These are phyloP conservation scores for Stenichneumon culpator DNA, from an alignment of 2,888 invertebrate species.

Conservation along the genomic window DNA sequence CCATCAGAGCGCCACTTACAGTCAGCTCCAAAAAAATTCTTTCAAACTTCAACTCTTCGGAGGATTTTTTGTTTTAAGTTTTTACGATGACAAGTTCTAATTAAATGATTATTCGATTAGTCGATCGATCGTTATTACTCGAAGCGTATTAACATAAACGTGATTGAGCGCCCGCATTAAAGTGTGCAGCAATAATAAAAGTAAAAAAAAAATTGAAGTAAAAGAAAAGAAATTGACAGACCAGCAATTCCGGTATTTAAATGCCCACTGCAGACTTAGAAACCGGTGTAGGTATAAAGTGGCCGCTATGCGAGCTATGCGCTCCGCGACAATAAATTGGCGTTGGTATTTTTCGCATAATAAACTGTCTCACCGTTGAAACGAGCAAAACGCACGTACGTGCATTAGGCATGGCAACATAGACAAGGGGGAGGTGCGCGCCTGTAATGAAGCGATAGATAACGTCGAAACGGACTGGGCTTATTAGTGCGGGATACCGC, in stretches of 20 bases:
- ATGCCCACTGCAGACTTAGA: conserved; percentile 40
- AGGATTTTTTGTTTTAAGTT: neutral
- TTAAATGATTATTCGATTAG: neutral
- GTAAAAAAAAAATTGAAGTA: conserved; percentile 59
- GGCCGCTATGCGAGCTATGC: conserved; percentile 6
- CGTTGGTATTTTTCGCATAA: conserved; percentile 66
- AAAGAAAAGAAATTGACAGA: conserved; percentile 62
- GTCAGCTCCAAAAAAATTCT: neutral
- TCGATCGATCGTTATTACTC: neutral
- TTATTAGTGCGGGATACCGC: conserved; percentile 59
- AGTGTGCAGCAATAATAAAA: neutral
- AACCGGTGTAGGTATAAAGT: conserved; percentile 43
- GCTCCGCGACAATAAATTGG: conserved; percentile 62
- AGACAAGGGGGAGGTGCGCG: conserved; percentile 55
- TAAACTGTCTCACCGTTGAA: conserved; percentile 63
- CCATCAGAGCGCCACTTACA: neutral
- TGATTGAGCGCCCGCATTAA: conserved; percentile 26
- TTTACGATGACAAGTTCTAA: neutral
- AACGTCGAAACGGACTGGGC: conserved; percentile 61
- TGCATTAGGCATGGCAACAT: conserved; percentile 21
- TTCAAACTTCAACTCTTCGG: neutral
- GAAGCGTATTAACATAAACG: conserved; percentile 20
- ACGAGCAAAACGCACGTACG: conserved; percentile 59
- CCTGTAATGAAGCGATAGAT: conserved; percentile 66
- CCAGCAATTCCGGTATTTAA: conserved; percentile 61